Conservation (phyloP, 2,888 invertebrate genomes). For the Liodrosophila aerea region DNA sequence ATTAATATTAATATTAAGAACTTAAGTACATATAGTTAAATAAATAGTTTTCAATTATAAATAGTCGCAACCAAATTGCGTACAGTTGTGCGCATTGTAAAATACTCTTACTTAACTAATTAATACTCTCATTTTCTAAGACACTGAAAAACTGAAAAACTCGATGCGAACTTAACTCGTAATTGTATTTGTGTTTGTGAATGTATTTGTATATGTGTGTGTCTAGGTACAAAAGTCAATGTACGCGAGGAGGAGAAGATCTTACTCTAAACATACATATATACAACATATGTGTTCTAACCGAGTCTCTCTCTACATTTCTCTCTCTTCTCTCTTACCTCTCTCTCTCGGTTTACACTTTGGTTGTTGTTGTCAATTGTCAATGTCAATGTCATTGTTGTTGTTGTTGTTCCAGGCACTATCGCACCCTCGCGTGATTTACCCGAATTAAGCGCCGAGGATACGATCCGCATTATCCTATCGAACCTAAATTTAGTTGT, state of each 20-base stretch:
- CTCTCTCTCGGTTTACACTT: conserved; percentile 50
- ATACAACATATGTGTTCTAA: no score
- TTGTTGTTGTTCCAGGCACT: conserved; percentile 92
- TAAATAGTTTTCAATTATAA: conserved; percentile 58
- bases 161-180: conserved; percentile 39
- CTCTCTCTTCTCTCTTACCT: conserved; percentile 23
- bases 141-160: conserved; percentile 28
- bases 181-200: conserved; percentile 67
- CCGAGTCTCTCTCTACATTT: conserved; percentile 5
- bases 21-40: conserved; percentile 46
- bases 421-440: conserved; percentile 95
- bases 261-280: no score
- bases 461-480: conserved; percentile 93
- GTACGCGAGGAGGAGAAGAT: conserved; percentile 32
- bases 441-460: conserved; percentile 89
- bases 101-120: conserved; percentile 40
- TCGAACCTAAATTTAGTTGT: conserved; percentile 96
- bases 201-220: conserved; percentile 77
- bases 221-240: conserved; percentile 59
- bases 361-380: conserved; percentile 79
- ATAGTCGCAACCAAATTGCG: conserved; percentile 41
- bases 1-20: conserved; percentile 16
- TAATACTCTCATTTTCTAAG: conserved; percentile 27
- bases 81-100: conserved; percentile 55
- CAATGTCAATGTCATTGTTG: conserved; percentile 84